Evolutionary conservation across 2,797 vertebrate species (phyloP).

Genomic region (Takifugu rubripes): DNA sequence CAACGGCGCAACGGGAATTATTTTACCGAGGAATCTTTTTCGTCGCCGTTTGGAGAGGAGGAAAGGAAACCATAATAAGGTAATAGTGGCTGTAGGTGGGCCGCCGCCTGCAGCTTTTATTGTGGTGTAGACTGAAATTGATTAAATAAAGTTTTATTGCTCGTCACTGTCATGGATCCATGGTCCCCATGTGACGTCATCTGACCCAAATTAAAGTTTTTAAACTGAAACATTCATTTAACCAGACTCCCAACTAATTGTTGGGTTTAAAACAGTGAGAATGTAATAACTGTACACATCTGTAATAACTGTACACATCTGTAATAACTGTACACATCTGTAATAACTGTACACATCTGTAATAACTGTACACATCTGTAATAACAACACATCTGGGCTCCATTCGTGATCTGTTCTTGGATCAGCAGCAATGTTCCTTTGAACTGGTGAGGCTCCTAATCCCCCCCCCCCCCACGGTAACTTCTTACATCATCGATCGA

Average conservation of each 20-base stretch:
- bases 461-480: not conserved
- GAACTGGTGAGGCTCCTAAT: constrained; percentile 14
- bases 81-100: not conserved
- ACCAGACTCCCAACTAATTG: no score
- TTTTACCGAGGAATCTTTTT: constrained; percentile 49
- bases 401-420: no score
- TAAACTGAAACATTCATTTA: constrained; percentile 19
- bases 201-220: no score
- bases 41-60: constrained; percentile 23
- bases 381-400: no score
- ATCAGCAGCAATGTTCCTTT: no score
- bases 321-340: no score
- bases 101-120: not conserved
- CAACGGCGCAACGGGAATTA: constrained; percentile 55
- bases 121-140: constrained; percentile 21
- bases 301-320: no score
- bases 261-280: no score
- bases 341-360: no score
- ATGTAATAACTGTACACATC: no score
- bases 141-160: not conserved
- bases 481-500: constrained; percentile 26
- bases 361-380: no score
- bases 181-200: no score
- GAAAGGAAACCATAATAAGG: constrained; percentile 30
- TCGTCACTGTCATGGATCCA: not conserved